These are phyloP conservation scores for Strix aluco DNA, from an alignment of 2,113 vertebrate genomes.

Conservation along the genomic window DNA sequence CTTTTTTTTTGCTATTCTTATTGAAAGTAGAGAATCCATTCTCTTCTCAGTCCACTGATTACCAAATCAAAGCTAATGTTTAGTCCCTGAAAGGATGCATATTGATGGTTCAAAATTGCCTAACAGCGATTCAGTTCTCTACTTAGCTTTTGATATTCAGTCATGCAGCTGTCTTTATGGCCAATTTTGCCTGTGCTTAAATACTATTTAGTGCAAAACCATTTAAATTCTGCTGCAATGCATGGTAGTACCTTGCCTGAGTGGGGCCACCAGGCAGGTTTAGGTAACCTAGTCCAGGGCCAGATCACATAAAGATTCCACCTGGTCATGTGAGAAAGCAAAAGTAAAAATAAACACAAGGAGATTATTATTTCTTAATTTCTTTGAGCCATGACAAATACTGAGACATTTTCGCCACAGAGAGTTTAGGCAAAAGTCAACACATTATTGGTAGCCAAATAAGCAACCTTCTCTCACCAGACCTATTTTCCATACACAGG, in stretches of 20 bases:
- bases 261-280: background rate
- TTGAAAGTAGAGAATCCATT: background rate
- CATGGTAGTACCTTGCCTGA: background rate
- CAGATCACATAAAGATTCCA: background rate
- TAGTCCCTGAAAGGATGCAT: background rate
- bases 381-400: background rate
- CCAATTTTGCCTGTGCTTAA: background rate
- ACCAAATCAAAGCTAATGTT: background rate
- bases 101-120: background rate
- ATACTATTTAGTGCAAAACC: background rate
- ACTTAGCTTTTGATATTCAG: background rate
- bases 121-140: background rate
- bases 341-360: background rate
- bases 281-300: background rate
- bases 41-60: background rate
- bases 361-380: background rate
- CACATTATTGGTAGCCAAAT: background rate
- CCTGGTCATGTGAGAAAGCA: background rate
- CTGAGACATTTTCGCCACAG: background rate
- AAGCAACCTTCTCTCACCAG: background rate
- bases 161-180: background rate
- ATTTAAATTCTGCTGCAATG: background rate
- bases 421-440: background rate
- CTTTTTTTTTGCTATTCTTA: background rate
- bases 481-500: background rate